phyloP scores from a whole-genome alignment of 2,888 invertebrate genomes.

The Torymus texanus region DNA sequence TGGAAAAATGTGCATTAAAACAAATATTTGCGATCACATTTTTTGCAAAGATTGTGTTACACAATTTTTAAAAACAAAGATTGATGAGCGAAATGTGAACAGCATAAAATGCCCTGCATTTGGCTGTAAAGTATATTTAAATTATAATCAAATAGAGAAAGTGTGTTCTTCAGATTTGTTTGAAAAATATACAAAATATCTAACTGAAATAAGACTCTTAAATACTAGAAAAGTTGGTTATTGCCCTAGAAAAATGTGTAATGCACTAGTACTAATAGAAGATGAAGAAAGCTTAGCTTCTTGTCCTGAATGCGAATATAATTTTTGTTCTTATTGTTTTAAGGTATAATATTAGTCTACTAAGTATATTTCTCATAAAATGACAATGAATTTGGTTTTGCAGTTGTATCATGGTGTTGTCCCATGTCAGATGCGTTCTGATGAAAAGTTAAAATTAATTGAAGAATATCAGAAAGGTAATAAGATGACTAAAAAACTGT shows the following conservation, averaged over 20 bases:
- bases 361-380: background rate
- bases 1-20: conserved; percentile 61
- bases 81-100: conserved; percentile 56
- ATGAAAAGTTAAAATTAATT: conserved; percentile 57
- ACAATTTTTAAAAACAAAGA: conserved; percentile 60
- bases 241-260: conserved; percentile 64
- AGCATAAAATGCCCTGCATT: conserved; percentile 60
- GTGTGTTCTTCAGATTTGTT: conserved; percentile 61
- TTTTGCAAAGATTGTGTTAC: conserved; percentile 62
- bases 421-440: conserved; percentile 60
- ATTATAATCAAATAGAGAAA: conserved; percentile 54
- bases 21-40: conserved; percentile 61
- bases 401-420: conserved; percentile 65
- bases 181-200: conserved; percentile 60
- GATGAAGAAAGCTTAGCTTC: conserved; percentile 60
- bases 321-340: conserved; percentile 65
- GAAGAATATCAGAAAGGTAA: conserved; percentile 59
- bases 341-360: conserved; percentile 60
- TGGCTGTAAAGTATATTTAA: conserved; percentile 58
- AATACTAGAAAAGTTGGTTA: conserved; percentile 63
- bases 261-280: conserved; percentile 60
- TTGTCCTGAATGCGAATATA: conserved; percentile 63
- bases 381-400: background rate
- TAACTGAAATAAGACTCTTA: conserved; percentile 58
- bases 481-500: conserved; percentile 48